These are phyloP conservation scores for Amblyjoppa fuscipennis DNA, from an alignment of 2,888 invertebrate species.

Conservation along the genomic window DNA sequence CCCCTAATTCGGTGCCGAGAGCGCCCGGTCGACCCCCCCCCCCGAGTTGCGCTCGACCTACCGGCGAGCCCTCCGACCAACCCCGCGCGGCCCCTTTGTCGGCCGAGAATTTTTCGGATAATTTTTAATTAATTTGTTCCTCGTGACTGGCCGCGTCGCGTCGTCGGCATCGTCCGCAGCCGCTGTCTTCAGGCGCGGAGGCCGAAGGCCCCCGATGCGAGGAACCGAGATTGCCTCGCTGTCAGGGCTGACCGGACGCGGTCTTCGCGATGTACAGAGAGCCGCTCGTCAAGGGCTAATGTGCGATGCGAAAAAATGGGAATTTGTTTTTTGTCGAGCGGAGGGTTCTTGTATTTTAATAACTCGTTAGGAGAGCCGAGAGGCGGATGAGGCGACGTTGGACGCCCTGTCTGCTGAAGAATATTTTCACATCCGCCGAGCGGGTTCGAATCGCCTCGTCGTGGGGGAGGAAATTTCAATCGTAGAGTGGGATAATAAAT, in stretches of 20 bases:
- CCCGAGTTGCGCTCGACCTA: constrained; percentile 23
- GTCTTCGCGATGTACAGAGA: constrained; percentile 3
- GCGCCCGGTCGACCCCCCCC: constrained; percentile 4
- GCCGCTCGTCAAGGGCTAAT: not conserved
- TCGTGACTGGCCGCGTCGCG: constrained; percentile 51
- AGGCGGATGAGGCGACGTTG: not conserved
- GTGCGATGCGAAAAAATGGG: constrained; percentile 7
- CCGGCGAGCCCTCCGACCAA: constrained; percentile 29
- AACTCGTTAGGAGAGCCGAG: constrained; percentile 32
- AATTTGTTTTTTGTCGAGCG: constrained; percentile 27
- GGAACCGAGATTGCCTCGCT: constrained; percentile 53
- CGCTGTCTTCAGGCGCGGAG: not conserved
- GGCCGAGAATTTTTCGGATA: constrained; percentile 76
- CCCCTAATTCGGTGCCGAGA: constrained; percentile 34
- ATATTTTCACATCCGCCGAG: not conserved
- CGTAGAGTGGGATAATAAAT: not conserved
- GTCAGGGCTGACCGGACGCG: constrained; percentile 28
- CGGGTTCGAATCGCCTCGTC: not conserved
- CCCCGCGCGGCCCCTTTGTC: constrained; percentile 73
- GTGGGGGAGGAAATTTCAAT: not conserved
- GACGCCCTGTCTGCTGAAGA: not conserved
- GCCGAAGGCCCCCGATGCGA: not conserved
- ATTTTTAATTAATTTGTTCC: constrained; percentile 79
- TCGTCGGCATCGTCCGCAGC: constrained; percentile 24
- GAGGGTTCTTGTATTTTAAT: constrained; percentile 36